phyloP scores from a whole-genome alignment of 2,797 vertebrate genomes.

The Tiaroga cobitis region DNA sequence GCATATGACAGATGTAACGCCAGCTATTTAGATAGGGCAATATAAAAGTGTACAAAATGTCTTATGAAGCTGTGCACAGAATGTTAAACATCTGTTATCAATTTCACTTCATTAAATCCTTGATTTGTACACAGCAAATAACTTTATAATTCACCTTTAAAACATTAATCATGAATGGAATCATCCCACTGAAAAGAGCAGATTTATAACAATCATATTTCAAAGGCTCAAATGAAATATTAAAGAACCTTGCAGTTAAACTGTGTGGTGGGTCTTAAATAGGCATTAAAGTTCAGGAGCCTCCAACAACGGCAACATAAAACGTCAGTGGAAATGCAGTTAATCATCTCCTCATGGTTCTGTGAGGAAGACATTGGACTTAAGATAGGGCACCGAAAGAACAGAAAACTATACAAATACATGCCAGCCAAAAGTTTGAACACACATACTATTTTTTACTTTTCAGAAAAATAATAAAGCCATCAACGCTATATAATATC shows the following conservation, averaged over 20 bases:
- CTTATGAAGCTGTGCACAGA: not conserved
- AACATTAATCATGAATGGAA: constrained; percentile 2
- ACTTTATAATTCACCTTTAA: constrained; percentile 1
- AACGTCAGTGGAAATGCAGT: constrained; percentile 34
- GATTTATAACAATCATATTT: constrained; percentile 9
- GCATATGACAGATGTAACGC: constrained; percentile 2
- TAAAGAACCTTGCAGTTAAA: not conserved
- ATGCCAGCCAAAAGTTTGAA: not conserved
- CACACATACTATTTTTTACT: not conserved
- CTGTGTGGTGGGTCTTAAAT: constrained; percentile 26
- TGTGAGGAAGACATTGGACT: not conserved
- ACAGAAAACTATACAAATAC: not conserved
- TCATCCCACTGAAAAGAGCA: not conserved
- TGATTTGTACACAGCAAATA: not conserved
- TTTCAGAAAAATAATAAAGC: not conserved
- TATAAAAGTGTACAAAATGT: constrained; percentile 6
- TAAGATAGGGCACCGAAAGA: not conserved
- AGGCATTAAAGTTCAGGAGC: constrained; percentile 24
- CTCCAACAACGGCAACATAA: constrained; percentile 10
- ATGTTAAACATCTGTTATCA: constrained; percentile 12
- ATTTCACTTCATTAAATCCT: not conserved
- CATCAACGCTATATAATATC: not conserved
- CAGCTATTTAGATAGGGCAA: constrained; percentile 13
- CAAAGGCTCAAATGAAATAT: not conserved
- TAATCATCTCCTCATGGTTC: constrained; percentile 28